Percentiles rank a stretch among this genome's conserved stretches.
Conservation (phyloP, 2,888 invertebrate species). For the Eupithecia subumbrata region DNA sequence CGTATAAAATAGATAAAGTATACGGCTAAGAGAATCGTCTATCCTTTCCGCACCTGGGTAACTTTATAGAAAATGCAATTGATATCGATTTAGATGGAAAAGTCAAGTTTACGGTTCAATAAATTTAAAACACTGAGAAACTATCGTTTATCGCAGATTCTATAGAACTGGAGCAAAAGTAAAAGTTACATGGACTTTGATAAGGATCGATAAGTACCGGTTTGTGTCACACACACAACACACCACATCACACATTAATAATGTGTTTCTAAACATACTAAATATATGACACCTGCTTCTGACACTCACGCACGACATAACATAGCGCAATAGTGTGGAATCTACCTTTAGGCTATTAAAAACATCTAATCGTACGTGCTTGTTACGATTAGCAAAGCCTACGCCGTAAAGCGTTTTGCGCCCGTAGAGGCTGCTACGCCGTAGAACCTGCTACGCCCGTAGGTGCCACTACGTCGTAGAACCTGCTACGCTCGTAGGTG, state of each 20-base stretch:
- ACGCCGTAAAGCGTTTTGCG: neutral
- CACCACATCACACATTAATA: no score
- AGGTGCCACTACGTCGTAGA: neutral
- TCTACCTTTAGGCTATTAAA: neutral
- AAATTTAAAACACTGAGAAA: constrained; percentile 1
- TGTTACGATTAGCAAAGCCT: neutral
- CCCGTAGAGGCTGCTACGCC: neutral
- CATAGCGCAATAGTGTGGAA: neutral
- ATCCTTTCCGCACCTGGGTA: constrained; percentile 25
- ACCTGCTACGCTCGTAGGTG: neutral
- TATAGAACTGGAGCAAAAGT: neutral
- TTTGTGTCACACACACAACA: neutral
- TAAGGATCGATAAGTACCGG: neutral
- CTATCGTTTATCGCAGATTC: neutral
- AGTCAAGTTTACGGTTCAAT: constrained; percentile 20
- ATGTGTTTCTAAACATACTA: no score
- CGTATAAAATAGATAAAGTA: constrained; percentile 41
- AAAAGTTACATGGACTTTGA: neutral
- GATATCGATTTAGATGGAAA: constrained; percentile 18
- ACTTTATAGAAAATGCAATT: constrained; percentile 21
- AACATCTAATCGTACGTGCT: neutral
- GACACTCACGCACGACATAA: neutral
- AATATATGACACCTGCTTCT: neutral
- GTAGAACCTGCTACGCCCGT: neutral
- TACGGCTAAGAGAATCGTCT: constrained; percentile 36